These are phyloP conservation scores for Eupleurogrammus muticus DNA, from an alignment of 2,797 vertebrate species.

Conservation along the genomic window DNA sequence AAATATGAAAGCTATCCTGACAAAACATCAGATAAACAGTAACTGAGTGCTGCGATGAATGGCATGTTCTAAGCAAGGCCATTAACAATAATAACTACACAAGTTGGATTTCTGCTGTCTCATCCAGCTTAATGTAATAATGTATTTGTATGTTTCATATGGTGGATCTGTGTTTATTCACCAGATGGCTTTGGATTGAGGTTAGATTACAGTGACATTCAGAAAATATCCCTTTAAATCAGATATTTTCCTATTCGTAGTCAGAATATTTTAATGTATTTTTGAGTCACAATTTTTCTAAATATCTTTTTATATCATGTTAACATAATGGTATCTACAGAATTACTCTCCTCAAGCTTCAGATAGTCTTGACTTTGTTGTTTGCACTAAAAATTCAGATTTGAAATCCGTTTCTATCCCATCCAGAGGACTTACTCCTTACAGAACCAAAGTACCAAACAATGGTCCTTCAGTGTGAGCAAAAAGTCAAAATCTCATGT, in stretches of 20 bases:
- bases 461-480: constrained; percentile 38
- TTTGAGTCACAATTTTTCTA: not conserved
- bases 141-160: constrained; percentile 13
- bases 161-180: constrained; percentile 23
- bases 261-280: constrained; percentile 9
- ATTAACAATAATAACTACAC: constrained; percentile 1
- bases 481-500: constrained; percentile 33
- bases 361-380: constrained; percentile 18
- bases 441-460: constrained; percentile 29
- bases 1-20: not conserved
- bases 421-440: constrained; percentile 10
- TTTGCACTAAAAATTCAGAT: constrained; percentile 10
- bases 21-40: constrained; percentile 11
- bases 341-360: constrained; percentile 8
- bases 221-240: constrained; percentile 18
- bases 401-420: not conserved
- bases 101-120: constrained; percentile 3
- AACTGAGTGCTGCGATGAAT: constrained; percentile 3
- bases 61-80: constrained; percentile 8
- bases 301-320: constrained; percentile 15
- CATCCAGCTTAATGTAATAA: constrained; percentile 6
- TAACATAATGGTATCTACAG: constrained; percentile 32
- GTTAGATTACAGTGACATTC: constrained; percentile 24
- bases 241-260: constrained; percentile 47
- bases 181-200: constrained; percentile 38